Evolutionary conservation across 2,888 invertebrate species (phyloP).

Genomic region (Lithosia quadra): DNA sequence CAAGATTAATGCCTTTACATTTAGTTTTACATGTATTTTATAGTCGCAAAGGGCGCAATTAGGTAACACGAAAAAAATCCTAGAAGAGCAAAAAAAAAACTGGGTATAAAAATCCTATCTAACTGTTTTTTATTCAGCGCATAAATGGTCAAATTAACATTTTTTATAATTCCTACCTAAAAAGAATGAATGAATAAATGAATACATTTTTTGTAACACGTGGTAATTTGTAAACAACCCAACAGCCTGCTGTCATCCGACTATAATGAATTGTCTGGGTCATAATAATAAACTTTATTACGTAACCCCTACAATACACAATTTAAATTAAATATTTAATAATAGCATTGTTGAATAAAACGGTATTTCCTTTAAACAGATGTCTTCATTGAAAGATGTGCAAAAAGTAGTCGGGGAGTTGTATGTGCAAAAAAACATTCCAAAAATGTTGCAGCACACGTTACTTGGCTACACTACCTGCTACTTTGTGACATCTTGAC

Average conservation of each 20-base stretch:
- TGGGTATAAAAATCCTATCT: too few species aligned
- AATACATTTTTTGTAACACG: too few species aligned
- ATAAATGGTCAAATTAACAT: too few species aligned
- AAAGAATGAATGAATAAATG: too few species aligned
- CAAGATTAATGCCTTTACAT: too few species aligned
- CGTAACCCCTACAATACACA: background rate
- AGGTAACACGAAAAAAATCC: too few species aligned
- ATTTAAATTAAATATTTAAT: conserved; percentile 33
- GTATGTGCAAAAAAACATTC: conserved; percentile 76
- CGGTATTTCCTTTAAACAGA: conserved; percentile 61
- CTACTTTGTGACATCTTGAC: conserved; percentile 84
- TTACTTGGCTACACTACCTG: conserved; percentile 79
- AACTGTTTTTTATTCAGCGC: too few species aligned
- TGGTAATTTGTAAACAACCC: conserved; percentile 22
- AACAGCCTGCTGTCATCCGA: conserved; percentile 22
- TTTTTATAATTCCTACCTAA: too few species aligned
- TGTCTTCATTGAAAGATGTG: conserved; percentile 70
- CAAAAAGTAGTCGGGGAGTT: conserved; percentile 63
- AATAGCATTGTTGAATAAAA: conserved; percentile 30
- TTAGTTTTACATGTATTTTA: too few species aligned
- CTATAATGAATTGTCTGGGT: conserved; percentile 31
- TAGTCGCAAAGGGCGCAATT: too few species aligned
- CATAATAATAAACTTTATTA: conserved; percentile 28
- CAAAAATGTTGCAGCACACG: conserved; percentile 77
- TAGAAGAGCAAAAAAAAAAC: too few species aligned